Evolutionary conservation across 2,113 vertebrate species (phyloP).

Genomic region (Uria aalge): DNA sequence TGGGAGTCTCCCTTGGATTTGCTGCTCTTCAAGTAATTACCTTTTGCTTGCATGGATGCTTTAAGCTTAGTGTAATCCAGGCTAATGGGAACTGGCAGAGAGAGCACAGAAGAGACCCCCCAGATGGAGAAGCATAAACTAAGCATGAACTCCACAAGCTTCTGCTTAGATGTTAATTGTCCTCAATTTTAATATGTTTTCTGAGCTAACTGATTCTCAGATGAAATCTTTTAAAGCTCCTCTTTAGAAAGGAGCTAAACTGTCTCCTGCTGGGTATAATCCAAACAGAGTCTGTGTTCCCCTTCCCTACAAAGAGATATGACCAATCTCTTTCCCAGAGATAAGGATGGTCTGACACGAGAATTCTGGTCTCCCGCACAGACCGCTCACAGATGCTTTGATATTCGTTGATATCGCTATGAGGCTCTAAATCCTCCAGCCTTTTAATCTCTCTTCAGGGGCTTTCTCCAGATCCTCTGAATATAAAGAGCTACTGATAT

Average conservation of each 20-base stretch:
- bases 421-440: conserved; percentile 4
- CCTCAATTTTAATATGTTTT: background rate
- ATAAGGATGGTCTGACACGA: background rate
- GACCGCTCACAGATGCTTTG: background rate
- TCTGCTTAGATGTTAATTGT: conserved; percentile 31
- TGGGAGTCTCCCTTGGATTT: background rate
- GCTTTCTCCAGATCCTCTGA: conserved; percentile 3
- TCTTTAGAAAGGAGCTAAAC: conserved; percentile 4
- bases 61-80: conserved; percentile 27
- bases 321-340: background rate
- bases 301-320: conserved; percentile 10
- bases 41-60: background rate
- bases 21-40: background rate
- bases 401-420: background rate
- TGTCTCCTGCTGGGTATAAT: conserved; percentile 42
- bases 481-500: background rate
- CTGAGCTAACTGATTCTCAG: background rate
- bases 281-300: background rate
- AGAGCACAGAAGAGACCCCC: background rate
- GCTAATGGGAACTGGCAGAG: conserved; percentile 10
- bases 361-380: background rate
- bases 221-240: background rate
- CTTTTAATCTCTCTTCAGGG: conserved; percentile 28
- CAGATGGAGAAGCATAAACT: background rate
- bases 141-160: background rate